phyloP scores from a whole-genome alignment of 2,113 vertebrate genomes.

The Tinamus guttatus region DNA sequence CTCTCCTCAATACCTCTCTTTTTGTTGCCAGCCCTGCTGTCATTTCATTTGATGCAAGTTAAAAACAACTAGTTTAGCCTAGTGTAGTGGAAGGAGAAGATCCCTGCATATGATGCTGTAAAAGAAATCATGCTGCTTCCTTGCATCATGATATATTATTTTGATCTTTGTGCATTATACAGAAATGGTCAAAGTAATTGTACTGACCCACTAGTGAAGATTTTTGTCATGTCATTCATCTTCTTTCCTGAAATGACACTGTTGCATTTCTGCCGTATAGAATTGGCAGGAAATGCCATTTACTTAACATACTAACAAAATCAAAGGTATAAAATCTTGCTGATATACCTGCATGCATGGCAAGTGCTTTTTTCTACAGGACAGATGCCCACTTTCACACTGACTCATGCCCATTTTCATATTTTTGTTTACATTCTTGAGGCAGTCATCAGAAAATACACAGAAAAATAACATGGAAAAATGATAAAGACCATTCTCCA shows the following conservation, averaged over 20 bases:
- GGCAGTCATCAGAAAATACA: neutral
- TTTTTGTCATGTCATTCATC: neutral
- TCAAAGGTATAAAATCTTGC: neutral
- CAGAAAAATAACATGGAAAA: neutral
- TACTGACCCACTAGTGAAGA: neutral
- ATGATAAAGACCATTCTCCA: neutral
- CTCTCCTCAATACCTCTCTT: neutral
- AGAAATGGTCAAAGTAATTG: neutral
- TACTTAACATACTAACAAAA: neutral
- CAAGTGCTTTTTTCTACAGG: neutral
- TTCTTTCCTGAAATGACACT: neutral
- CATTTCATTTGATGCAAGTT: accelerated
- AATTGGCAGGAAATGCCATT: neutral
- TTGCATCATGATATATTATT: neutral
- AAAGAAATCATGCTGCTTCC: neutral
- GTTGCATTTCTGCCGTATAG: neutral
- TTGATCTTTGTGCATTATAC: neutral
- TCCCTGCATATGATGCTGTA: neutral
- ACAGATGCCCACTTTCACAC: neutral
- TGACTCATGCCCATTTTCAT: constrained; percentile 30
- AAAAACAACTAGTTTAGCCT: neutral
- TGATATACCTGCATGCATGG: neutral
- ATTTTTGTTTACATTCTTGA: neutral
- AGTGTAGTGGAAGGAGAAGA: neutral
- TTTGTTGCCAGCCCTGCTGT: neutral